Base-by-base conservation (phyloP, 2,888 invertebrate species). In the Lasioglossum leucozonium region DNA sequence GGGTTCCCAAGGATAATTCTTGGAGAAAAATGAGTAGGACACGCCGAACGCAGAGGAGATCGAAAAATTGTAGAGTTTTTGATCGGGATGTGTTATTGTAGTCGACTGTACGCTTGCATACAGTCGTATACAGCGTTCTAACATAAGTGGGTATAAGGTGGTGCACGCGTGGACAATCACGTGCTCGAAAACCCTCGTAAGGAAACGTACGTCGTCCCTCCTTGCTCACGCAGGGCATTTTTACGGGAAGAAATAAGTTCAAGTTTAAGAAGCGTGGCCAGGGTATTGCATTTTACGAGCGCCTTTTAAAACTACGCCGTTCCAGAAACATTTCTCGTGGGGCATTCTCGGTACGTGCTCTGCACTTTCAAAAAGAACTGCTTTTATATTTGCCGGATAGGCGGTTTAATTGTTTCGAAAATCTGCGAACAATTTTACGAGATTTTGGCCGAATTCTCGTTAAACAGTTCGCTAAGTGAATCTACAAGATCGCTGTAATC, bases 231-330 rank as follows among this genome's bases (percentile, higher is more conserved):
- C 47, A 71, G 4, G 30, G 40, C 58, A 55, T 78, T 81, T 81
- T 67, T 72, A 84, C 51, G 80, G 42, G 26, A 11, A 42, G 55
- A 26, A 76, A 74, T 78, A 86, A 81, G 77, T 86, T 86, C 67
- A 78, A 78, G 72, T 81, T 86, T 84, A 84, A 78, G 75, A 80
- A 86, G 75, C 75, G 47, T 72, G 26, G 47, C 30, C 34, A 16
- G 47, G 6, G 62, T 71, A 83, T 83, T 65, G 74, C 55, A 71
- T 74, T 85, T 84, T 85, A 84, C 84, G 85, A 80, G 79, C 71
- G 55, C 47, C 67, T 58, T 34, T 78, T 79, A 75, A 75, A 65
- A 40, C 55, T n/a, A 67, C 72, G 44, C 74, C 67, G 37, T 30
- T 55, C 76, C 0, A 67, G 73, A 69, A 69, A 69, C 69, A 58